Evolutionary conservation across 2,888 invertebrate species (phyloP).

Genomic region (Cerceris rybyensis): DNA sequence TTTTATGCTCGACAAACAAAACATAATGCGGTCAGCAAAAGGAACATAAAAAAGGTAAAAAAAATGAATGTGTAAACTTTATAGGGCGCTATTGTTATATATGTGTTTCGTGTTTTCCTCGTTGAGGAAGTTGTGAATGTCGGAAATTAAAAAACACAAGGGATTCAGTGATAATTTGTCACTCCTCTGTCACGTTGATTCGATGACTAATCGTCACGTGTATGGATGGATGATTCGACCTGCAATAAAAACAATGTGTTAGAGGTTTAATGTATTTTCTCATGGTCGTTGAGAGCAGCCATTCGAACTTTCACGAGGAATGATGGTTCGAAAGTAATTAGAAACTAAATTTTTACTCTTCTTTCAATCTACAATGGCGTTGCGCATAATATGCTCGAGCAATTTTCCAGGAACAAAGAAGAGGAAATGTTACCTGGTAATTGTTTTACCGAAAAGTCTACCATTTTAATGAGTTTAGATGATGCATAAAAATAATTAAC

Average conservation of each 20-base stretch:
- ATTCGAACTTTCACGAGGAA: conserved; percentile 43
- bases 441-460: conserved; percentile 23
- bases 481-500: background rate
- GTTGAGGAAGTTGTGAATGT: background rate
- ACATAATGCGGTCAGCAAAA: conserved; percentile 3
- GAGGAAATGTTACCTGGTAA: conserved; percentile 6
- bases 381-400: conserved; percentile 19
- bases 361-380: conserved; percentile 2
- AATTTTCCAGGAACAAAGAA: conserved; percentile 38
- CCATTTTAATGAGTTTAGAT: background rate
- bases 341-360: conserved; percentile 37
- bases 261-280: background rate
- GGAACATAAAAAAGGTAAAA: background rate
- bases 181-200: background rate
- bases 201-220: conserved; percentile 2
- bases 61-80: too few species aligned
- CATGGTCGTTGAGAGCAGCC: background rate
- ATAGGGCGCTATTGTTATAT: too few species aligned
- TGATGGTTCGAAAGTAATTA: conserved; percentile 40
- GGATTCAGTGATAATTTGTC: background rate
- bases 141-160: background rate
- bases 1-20: conserved; percentile 10
- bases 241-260: background rate
- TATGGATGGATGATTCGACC: background rate
- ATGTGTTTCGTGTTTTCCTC: background rate